phyloP scores from a whole-genome alignment of 2,888 invertebrate genomes.

The Cyclophora punctaria region DNA sequence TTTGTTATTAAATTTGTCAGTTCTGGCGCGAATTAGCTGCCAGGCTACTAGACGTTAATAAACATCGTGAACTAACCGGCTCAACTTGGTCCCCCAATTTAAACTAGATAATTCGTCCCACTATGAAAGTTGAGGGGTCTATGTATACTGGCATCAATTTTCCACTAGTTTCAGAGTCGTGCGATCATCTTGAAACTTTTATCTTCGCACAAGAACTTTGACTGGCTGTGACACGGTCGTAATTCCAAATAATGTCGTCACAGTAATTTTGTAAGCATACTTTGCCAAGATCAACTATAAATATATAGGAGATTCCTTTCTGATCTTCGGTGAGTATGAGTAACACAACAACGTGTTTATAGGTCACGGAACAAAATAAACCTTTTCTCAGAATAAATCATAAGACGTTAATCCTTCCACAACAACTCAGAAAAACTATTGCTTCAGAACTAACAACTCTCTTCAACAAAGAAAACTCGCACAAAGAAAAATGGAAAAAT shows the following conservation, averaged over 20 bases:
- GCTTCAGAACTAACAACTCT: too few relatives aligned
- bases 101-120: slow-evolving; percentile 13
- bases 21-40: slow-evolving; percentile 50
- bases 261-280: too few relatives aligned
- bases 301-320: too few relatives aligned
- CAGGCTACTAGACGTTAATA: slow-evolving; percentile 50
- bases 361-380: too few relatives aligned
- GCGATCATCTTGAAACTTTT: slow-evolving; percentile 47
- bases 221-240: slow-evolving; percentile 8
- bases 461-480: too few relatives aligned
- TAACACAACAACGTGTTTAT: too few relatives aligned
- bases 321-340: too few relatives aligned
- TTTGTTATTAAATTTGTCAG: slow-evolving; percentile 58
- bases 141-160: slow-evolving; percentile 28
- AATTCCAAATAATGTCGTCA: slow-evolving; percentile 1
- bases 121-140: slow-evolving; percentile 22
- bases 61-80: slow-evolving; percentile 36
- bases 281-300: too few relatives aligned
- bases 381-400: too few relatives aligned
- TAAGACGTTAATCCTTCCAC: too few relatives aligned
- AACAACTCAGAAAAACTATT: too few relatives aligned
- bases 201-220: slow-evolving; percentile 31
- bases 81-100: slow-evolving; percentile 20
- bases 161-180: slow-evolving; percentile 33
- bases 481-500: too few relatives aligned